These are phyloP conservation scores for Ostrea edulis DNA, from an alignment of 1,140 invertebrate genomes.

Conservation along the genomic window DNA sequence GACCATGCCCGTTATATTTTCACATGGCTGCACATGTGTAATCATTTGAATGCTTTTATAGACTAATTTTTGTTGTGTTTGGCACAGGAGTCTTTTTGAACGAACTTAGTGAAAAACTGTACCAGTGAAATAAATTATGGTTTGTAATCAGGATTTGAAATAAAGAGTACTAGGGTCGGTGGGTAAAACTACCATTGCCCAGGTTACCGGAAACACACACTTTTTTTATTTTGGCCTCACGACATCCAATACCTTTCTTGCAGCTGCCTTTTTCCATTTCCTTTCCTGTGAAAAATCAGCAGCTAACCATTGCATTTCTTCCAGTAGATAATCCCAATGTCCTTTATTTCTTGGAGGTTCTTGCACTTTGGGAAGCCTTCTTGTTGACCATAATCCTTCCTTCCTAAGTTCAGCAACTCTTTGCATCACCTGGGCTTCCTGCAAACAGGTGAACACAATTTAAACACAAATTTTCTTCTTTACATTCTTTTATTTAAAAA, in stretches of 20 bases:
- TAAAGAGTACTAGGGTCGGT: too few species aligned
- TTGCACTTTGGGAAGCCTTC: conserved; percentile 93
- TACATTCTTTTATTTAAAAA: not conserved
- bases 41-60: too few species aligned
- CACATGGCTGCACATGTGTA: too few species aligned
- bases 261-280: conserved; percentile 97
- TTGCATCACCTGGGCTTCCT: conserved; percentile 95
- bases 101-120: too few species aligned
- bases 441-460: conserved; percentile 26
- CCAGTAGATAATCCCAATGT: conserved; percentile 99
- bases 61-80: too few species aligned
- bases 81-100: too few species aligned
- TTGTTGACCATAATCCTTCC: conserved; percentile 95
- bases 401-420: conserved; percentile 88
- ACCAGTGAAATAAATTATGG: too few species aligned
- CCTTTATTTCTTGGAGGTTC: conserved; percentile 93
- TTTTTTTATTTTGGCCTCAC: too few species aligned
- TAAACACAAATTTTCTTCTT: not conserved
- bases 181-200: too few species aligned
- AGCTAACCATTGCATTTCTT: conserved; percentile 99
- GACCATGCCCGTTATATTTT: too few species aligned
- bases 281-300: conserved; percentile 98
- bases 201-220: too few species aligned
- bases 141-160: too few species aligned
- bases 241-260: conserved; percentile 87